Percentiles rank a stretch among this genome's conserved stretches.
Conservation (phyloP, 2,113 vertebrate genomes). For the Nothobranchius kuhntae region DNA sequence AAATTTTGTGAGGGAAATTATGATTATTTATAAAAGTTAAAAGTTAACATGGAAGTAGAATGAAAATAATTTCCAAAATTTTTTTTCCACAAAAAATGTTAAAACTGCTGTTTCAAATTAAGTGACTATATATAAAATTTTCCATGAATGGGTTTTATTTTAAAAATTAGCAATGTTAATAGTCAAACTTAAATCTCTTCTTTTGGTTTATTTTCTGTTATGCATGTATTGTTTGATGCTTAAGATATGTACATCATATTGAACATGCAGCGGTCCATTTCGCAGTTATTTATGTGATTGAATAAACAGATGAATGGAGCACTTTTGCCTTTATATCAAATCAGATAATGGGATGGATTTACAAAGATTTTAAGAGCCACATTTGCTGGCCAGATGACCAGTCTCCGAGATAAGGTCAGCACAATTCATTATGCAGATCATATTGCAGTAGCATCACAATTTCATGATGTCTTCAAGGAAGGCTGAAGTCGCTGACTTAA, state of each 20-base stretch:
- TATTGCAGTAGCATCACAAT: slow-evolving; percentile 66
- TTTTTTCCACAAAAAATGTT: no score
- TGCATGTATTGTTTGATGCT: slow-evolving; percentile 1
- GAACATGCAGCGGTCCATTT: slow-evolving; percentile 3
- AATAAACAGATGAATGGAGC: slow-evolving; percentile 6
- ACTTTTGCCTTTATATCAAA: slow-evolving; percentile 15
- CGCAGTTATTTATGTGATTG: slow-evolving; percentile 22
- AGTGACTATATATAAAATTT: no score
- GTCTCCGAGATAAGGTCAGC: slow-evolving; percentile 55
- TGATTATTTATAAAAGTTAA: slow-evolving; percentile 17
- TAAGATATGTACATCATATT: neutral
- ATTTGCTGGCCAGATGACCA: slow-evolving; percentile 48
- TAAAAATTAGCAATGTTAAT: neutral
- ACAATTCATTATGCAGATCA: slow-evolving; percentile 70
- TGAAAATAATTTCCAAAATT: no score
- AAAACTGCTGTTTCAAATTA: no score
- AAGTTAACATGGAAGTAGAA: slow-evolving; percentile 35
- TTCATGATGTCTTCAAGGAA: slow-evolving; percentile 64
- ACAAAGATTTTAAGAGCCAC: slow-evolving; percentile 19
- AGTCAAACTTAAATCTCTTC: neutral
- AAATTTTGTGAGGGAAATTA: no score
- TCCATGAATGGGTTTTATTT: no score
- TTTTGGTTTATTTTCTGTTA: slow-evolving; percentile 3
- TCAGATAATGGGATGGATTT: slow-evolving; percentile 31
- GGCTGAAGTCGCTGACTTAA: slow-evolving; percentile 64